Evolutionary conservation across 2,888 invertebrate species (phyloP), one percentile per base, ranked within the genome.

Genomic region (Hybos culiciformis): DNA sequence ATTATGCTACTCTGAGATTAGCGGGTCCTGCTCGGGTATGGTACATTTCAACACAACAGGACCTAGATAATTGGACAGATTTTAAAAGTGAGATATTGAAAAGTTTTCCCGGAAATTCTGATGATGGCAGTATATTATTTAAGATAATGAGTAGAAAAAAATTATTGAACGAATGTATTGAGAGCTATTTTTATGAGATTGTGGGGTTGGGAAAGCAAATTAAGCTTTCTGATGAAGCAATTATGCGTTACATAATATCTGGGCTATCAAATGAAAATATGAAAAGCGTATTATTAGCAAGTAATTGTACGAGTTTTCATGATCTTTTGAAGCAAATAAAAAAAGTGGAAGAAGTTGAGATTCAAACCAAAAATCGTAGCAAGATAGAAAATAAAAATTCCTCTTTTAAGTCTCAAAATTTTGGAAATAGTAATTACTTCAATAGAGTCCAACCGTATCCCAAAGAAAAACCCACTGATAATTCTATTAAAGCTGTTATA

Each of bases 1-100:
- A 31, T 29, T 39, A 39, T 29, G 39, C 39, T 2, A 31, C 39
- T 17, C 31, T 39, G 29, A 20, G 39, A 31, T 20, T 39, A 19
- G 29, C 17, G 12, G 39, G 39, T 14, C 29, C 39, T 17, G 39
- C 31, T n/a, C 19, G 29, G 11, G 17, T 18, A 8, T 39, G 39
- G 39, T 39, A 19, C 19, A 29, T 18, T 31, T 21, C 14, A 2
- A 24, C 8, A 1, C 39, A 39, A 39, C 12, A 23, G 11, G 26
- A 26, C 9, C 9, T 26, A 12, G 4, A 9, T 5, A 26, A 12
- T 26, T 26, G 26, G 26, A 6, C 9, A 9, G 12, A 12, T 26
- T 26, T 26, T 26, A 26, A 26, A 26, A 26, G 12, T 26, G 26
- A 26, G 7, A 5, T 26, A 26, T 12, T 26, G 9, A 26, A 26